A percentile compares a stretch with the other conserved stretches of the same genome.
Evolutionary conservation across 2,888 invertebrate genomes (phyloP).

Genomic region (Eupelmus urozonus): DNA sequence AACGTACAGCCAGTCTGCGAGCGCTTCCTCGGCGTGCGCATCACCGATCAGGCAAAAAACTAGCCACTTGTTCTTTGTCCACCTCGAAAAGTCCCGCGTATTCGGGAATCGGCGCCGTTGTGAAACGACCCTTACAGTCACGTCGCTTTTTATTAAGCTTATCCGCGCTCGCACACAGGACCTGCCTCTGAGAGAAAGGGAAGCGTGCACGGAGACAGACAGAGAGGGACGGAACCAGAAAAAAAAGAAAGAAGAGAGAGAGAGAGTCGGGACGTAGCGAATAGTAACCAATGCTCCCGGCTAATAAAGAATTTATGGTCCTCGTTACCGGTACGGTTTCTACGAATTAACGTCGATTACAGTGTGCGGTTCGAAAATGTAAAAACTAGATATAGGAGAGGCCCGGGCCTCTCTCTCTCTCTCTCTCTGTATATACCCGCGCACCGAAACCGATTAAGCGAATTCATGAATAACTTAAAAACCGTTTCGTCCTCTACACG

Average conservation of each 20-base stretch:
- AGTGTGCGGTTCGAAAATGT: constrained; percentile 66
- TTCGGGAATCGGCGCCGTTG: neutral
- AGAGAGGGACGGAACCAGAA: constrained; percentile 37
- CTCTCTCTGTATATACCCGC: constrained; percentile 63
- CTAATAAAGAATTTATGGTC: constrained; percentile 76
- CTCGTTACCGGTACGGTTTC: constrained; percentile 76
- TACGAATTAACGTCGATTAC: constrained; percentile 77
- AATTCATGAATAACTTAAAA: constrained; percentile 77
- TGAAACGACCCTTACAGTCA: constrained; percentile 4
- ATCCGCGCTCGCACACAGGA: constrained; percentile 42
- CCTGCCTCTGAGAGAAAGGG: constrained; percentile 10
- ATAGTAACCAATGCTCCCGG: constrained; percentile 66
- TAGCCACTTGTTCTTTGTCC: too few species aligned
- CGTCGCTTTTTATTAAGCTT: constrained; percentile 57
- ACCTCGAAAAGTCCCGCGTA: too few species aligned
- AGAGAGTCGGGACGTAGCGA: constrained; percentile 59
- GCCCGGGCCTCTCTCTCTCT: constrained; percentile 31
- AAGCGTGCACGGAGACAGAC: neutral
- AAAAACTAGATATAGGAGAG: constrained; percentile 65
- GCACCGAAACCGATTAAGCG: constrained; percentile 75
- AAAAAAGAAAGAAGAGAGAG: constrained; percentile 51
- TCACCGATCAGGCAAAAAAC: too few species aligned
- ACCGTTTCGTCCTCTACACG: constrained; percentile 32
- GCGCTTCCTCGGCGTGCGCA: too few species aligned
- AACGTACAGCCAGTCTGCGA: neutral